Evolutionary conservation across 2,888 invertebrate genomes (phyloP), one percentile per base, ranked within the genome.

Genomic region (Pristionchus japonicus): DNA sequence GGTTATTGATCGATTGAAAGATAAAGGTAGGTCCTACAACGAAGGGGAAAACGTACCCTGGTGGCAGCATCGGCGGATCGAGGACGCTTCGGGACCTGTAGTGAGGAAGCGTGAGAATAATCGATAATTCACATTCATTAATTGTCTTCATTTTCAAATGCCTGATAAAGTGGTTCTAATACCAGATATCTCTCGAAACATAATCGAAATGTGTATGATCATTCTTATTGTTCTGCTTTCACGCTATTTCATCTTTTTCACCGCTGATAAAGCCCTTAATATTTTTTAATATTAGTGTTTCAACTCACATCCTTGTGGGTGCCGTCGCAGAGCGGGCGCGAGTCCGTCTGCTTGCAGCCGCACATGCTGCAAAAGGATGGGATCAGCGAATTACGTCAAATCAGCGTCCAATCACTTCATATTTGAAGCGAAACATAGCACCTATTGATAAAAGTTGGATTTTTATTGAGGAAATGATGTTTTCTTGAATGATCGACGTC

Each of bases 271-370:
- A 77, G 52, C 43, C 77, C n/a, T n/a, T 43, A 77, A 43, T 3
- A n/a, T 3, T 9, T 34, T 43, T 13, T 34, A 77, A 77, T 15
- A 17, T 15, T 52, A 52, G 13, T 52, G 3, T 20, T 13, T 7
- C 34, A 1, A 64, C 70, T 85, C 40, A 93, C 92, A 74, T 89
- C 82, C 94, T 97, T 97, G 95, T 99, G 99, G 17, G 97, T 96
- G 17, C 98, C 98, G 95, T 99, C 99, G 95, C 99, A 99, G 95
- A 98, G 98, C 0, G 99, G 99, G 91, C 97, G 96, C 92, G 97
- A 97, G 84, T 96, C 96, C 0, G 98, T 98, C 94, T 98, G 98
- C 95, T 99, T 99, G 95, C 99, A 99, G 95, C 97, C 97, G 95
- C 99, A 99, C n/a, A 99, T 95, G 43, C 77, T 77, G 43, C n/a